Evolutionary conservation across 2,797 vertebrate genomes (phyloP).

Genomic region (Spea hammondii): DNA sequence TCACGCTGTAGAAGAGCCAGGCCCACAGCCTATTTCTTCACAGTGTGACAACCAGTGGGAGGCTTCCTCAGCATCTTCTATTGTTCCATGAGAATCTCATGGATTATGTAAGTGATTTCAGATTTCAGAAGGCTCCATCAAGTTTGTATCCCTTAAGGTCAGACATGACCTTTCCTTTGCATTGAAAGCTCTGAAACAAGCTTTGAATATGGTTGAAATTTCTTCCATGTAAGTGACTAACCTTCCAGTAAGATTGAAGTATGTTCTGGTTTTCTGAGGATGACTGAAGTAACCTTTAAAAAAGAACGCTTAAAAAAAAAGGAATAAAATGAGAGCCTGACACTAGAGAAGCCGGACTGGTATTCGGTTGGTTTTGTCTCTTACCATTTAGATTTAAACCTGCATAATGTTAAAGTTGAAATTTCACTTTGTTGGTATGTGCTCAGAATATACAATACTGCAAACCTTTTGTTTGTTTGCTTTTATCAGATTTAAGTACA

Average conservation of each 20-base stretch:
- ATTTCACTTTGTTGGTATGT: not conserved
- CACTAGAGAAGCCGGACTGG: conserved; percentile 19
- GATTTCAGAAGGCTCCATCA: conserved; percentile 49
- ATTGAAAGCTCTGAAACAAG: conserved; percentile 49
- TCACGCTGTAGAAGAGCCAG: not conserved
- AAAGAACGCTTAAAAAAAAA: conserved; percentile 23
- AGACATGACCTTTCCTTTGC: conserved; percentile 48
- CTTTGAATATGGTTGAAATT: conserved; percentile 47
- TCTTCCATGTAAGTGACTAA: conserved; percentile 51
- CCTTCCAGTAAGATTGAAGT: conserved; percentile 52
- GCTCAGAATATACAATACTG: not conserved
- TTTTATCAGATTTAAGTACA: not conserved
- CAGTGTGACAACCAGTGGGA: conserved; percentile 18
- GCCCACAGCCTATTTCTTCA: conserved; percentile 5
- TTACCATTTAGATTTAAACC: conserved; percentile 37
- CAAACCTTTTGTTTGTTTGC: not conserved
- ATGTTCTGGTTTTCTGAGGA: conserved; percentile 49
- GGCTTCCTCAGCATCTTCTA: conserved; percentile 35
- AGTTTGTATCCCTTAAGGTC: conserved; percentile 53
- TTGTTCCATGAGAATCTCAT: conserved; percentile 49
- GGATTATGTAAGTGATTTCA: conserved; percentile 52
- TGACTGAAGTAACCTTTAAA: conserved; percentile 52
- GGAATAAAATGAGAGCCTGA: conserved; percentile 33
- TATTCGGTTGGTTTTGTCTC: conserved; percentile 33
- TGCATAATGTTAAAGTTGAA: conserved; percentile 17